Evolutionary conservation across 2,113 vertebrate species (phyloP).

Genomic region (Naja naja): DNA sequence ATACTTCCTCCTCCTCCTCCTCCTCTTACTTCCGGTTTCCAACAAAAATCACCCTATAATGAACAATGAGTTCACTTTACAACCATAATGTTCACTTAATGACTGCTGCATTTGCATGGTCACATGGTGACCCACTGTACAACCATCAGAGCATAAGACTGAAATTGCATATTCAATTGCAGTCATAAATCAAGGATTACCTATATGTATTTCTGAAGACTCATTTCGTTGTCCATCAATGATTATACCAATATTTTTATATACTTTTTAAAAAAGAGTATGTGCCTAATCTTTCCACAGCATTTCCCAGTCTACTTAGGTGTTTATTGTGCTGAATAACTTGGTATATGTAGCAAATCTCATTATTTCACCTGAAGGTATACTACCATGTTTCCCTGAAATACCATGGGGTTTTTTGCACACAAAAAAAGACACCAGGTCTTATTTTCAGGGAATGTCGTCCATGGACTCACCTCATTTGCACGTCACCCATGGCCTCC

Average conservation of each 20-base stretch:
- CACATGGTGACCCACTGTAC: background rate
- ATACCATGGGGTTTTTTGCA: too few species aligned
- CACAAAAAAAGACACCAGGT: too few species aligned
- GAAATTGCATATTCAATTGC: background rate
- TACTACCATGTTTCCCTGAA: too few species aligned
- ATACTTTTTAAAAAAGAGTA: background rate
- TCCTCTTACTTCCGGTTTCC: background rate
- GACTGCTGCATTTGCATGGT: background rate
- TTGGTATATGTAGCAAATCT: background rate
- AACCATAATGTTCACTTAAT: background rate
- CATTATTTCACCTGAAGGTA: background rate
- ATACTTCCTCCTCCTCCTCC: background rate
- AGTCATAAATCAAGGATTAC: background rate
- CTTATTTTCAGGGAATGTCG: too few species aligned
- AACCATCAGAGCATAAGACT: background rate
- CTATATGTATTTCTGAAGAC: background rate
- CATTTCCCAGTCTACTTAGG: background rate
- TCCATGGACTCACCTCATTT: too few species aligned
- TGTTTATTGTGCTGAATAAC: background rate
- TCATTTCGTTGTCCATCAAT: background rate
- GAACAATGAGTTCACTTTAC: background rate
- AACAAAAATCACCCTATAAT: background rate
- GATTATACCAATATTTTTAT: background rate
- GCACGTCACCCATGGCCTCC: too few species aligned
- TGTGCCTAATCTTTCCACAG: background rate